phyloP scores from a whole-genome alignment of 1,140 invertebrate species.

The Portunus trituberculatus region DNA sequence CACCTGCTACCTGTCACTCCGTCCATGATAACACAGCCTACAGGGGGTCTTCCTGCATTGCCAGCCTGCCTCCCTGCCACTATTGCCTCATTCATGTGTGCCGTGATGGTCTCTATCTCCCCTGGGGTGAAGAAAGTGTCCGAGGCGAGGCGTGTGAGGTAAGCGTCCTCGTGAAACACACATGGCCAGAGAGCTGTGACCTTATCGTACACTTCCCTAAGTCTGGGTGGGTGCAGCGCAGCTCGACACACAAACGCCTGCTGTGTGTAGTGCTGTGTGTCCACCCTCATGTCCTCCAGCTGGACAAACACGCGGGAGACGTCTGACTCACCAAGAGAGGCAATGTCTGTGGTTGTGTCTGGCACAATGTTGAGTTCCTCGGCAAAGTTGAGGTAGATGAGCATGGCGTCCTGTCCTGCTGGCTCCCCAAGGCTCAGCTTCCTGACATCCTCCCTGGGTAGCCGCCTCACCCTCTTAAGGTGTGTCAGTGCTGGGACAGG shows the following conservation, averaged over 20 bases:
- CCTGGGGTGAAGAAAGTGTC: conserved; percentile 84
- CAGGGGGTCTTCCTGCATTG: conserved; percentile 73
- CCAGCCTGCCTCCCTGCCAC: conserved; percentile 81
- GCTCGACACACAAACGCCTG: conserved; percentile 60
- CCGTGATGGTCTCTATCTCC: conserved; percentile 84
- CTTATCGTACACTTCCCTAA: conserved; percentile 73
- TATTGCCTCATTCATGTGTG: conserved; percentile 85
- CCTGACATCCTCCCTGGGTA: background rate
- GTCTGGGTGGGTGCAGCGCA: conserved; percentile 53
- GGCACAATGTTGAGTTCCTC: conserved; percentile 56
- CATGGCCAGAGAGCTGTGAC: conserved; percentile 72
- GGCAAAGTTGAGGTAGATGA: conserved; percentile 45
- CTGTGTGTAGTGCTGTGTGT: conserved; percentile 27
- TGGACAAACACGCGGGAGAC: background rate
- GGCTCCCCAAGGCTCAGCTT: background rate
- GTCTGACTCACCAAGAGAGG: background rate
- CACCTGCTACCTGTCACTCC: conserved; percentile 81
- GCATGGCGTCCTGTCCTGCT: background rate
- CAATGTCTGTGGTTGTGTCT: conserved; percentile 30
- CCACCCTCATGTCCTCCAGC: conserved; percentile 51
- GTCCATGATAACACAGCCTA: conserved; percentile 78
- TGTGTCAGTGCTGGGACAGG: conserved; percentile 73
- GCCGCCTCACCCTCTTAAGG: conserved; percentile 70
- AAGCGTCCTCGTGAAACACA: conserved; percentile 72
- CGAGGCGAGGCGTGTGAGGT: conserved; percentile 68